A percentile compares a stretch with the other conserved stretches of the same genome.
These are phyloP conservation scores for Stratiolaelaps scimitus DNA, from an alignment of 1,140 invertebrate genomes.

Conservation along the genomic window DNA sequence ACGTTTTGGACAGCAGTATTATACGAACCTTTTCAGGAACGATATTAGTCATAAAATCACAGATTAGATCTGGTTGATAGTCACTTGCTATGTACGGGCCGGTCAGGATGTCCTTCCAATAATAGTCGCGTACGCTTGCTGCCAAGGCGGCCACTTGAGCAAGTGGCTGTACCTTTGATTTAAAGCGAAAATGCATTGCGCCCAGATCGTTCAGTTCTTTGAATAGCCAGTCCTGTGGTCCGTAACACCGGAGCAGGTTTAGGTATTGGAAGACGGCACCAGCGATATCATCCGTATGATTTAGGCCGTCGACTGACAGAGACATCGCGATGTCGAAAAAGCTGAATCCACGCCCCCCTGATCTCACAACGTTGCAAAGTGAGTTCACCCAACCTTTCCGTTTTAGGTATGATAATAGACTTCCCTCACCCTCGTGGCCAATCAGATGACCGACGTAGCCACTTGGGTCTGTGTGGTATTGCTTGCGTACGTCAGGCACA, in stretches of 20 bases:
- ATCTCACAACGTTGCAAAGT: constrained; percentile 59
- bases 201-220: constrained; percentile 68
- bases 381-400: constrained; percentile 72
- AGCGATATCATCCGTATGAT: constrained; percentile 71
- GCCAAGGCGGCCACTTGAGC: constrained; percentile 55
- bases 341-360: constrained; percentile 64
- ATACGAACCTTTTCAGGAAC: constrained; percentile 65
- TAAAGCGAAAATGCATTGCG: constrained; percentile 70
- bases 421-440: constrained; percentile 88
- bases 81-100: constrained; percentile 60
- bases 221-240: constrained; percentile 73
- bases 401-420: constrained; percentile 75
- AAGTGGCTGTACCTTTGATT: constrained; percentile 85
- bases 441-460: constrained; percentile 56
- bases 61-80: constrained; percentile 71
- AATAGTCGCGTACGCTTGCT: constrained; percentile 55
- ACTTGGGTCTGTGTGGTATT: constrained; percentile 57
- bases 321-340: constrained; percentile 79
- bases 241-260: constrained; percentile 58
- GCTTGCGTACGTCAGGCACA: constrained; percentile 63
- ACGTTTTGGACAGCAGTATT: constrained; percentile 58
- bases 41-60: constrained; percentile 56
- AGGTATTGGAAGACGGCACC: constrained; percentile 77
- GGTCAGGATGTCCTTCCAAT: constrained; percentile 66
- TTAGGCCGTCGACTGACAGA: constrained; percentile 75